Base-by-base conservation (phyloP, 1,140 invertebrate species). In the Caerostris extrusa region DNA sequence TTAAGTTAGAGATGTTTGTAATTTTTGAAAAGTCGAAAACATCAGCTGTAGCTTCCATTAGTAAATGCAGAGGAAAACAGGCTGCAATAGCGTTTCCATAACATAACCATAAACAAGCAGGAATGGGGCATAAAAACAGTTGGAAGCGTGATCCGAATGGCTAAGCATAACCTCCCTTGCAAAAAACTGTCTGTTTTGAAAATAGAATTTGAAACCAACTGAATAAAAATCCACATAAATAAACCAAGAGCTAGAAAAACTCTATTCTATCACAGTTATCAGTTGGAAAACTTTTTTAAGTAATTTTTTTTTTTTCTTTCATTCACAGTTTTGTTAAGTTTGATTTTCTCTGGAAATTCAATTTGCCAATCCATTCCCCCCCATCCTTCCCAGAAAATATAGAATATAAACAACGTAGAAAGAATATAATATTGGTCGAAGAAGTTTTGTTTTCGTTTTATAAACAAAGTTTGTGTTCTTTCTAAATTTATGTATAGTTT, bases 181-280 rank as follows among this genome's bases (percentile, higher is more conserved):
- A 50, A 50, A 34, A 77, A 77, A 77, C 71, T 77, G 71, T 77
- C 71, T 77, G 71, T 77, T 77, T 53, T 53, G 19, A 4, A 77
- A 77, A 77, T 77, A 77, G 71, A 77, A 77, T 77, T 77, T 77
- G 71, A 77, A 67, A 53, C 71, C 71, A 77, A 77, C 71, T 77
- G 71, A 77, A 77, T 77, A 77, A 77, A n/a, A 77, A 77, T 50
- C 10, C 71, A 3, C 53, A 77, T 77, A 77, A 77, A 77, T 77
- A 77, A 77, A 77, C 71, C 71, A 77, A 77, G 71, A 77, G 71
- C 12, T 12, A 17, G 61, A 64, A 64, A 64, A 64, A 64, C 34
- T 34, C 34, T 19, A 77, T 77, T 77, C 71, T 50, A 77, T 77
- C 71, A 77, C 34, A 50, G 71, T 12, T 77, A 12, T 34, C 14